Evolutionary conservation across 2,888 invertebrate genomes (phyloP).

Genomic region (Athalia circularis): DNA sequence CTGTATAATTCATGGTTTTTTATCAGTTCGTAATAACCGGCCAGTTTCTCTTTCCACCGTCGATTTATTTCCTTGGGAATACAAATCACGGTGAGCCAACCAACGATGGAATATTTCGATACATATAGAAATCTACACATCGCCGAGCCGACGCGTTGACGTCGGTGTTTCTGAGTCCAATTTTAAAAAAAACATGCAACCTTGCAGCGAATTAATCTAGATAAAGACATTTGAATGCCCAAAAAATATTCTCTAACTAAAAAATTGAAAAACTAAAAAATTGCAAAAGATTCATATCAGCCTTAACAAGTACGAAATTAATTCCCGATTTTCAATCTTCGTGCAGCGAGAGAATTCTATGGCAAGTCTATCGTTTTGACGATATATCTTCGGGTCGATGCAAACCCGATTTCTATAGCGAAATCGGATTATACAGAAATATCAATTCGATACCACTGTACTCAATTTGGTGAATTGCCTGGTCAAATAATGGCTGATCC

Average conservation of each 20-base stretch:
- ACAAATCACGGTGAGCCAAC: conserved; percentile 2
- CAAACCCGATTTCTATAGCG: background rate
- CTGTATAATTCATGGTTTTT: conserved; percentile 6
- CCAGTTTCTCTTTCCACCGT: background rate
- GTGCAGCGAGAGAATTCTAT: background rate
- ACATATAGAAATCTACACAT: background rate
- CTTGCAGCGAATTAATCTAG: background rate
- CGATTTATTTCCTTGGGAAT: conserved; percentile 15
- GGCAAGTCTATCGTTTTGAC: background rate
- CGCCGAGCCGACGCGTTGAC: background rate
- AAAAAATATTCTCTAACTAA: too few relatives aligned
- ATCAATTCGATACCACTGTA: background rate
- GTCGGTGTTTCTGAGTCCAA: background rate
- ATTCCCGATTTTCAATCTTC: background rate
- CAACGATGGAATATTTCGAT: background rate
- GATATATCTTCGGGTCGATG: background rate
- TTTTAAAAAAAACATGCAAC: too few relatives aligned
- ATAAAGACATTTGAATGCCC: background rate
- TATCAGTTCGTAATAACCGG: background rate
- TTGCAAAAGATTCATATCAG: background rate
- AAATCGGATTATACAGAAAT: conserved; percentile 27
- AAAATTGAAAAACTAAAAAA: too few relatives aligned
- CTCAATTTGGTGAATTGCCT: background rate
- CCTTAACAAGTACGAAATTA: background rate
- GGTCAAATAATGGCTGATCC: background rate